Percentiles rank a stretch among this genome's conserved stretches.
Conservation (phyloP, 23 tunicate genomes). For the Phallusia fumigata region DNA sequence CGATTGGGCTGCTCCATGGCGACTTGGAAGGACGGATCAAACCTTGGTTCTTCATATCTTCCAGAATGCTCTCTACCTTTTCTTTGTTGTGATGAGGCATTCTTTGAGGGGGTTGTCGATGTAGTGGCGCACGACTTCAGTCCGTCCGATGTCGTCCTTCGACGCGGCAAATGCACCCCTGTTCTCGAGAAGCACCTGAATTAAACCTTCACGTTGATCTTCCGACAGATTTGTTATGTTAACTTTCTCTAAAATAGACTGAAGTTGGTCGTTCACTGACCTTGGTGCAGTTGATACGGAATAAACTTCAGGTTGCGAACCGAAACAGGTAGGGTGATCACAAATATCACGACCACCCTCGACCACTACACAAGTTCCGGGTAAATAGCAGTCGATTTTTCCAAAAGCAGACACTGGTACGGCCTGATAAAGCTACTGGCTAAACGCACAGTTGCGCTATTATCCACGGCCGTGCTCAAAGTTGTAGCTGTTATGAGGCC, state of each 20-base stretch:
- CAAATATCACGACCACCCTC: not conserved
- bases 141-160: not conserved
- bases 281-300: no score
- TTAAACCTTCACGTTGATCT: no score
- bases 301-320: no score
- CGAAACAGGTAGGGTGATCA: not conserved
- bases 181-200: no score
- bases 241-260: not conserved
- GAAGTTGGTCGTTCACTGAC: no score
- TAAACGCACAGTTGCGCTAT: no score
- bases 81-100: not conserved
- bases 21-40: not conserved
- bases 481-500: no score
- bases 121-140: not conserved
- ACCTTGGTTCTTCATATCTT: not conserved
- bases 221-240: not conserved
- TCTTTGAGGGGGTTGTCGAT: not conserved
- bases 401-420: not conserved
- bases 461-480: no score
- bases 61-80: not conserved
- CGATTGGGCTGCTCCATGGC: not conserved
- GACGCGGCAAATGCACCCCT: no score
- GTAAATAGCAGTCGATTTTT: not conserved
- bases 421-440: no score
- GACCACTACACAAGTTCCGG: not conserved